Evolutionary conservation across 2,797 vertebrate species (phyloP).

Genomic region (Peromyscus aztecus): DNA sequence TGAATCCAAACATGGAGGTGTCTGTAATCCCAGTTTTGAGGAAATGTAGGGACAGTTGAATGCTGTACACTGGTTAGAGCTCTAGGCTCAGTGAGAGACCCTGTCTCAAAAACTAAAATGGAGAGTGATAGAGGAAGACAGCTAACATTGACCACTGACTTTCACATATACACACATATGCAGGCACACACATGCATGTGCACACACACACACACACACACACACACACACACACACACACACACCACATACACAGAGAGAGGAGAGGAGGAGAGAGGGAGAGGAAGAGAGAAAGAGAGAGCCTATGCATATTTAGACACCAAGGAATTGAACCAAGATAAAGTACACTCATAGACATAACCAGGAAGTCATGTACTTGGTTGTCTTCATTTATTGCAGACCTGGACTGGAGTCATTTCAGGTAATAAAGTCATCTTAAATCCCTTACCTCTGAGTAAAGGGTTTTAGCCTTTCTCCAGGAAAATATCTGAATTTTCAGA

Average conservation of each 20-base stretch:
- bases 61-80: not conserved
- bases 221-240: not conserved
- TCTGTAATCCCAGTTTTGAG: not conserved
- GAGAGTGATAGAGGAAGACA: not conserved
- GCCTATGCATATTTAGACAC: not conserved
- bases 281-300: too few relatives aligned
- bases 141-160: too few relatives aligned
- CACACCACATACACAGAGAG: not conserved
- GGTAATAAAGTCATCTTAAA: not conserved
- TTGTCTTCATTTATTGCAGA: not conserved
- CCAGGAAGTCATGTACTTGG: not conserved
- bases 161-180: not conserved
- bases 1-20: not conserved
- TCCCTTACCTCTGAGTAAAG: not conserved
- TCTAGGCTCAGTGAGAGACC: not conserved
- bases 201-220: not conserved
- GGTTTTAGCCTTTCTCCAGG: not conserved
- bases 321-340: not conserved
- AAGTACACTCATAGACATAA: not conserved
- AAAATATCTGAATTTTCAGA: not conserved
- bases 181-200: not conserved
- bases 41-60: not conserved
- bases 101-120: not conserved
- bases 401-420: not conserved
- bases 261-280: too few relatives aligned